A percentile compares a stretch with the other conserved stretches of the same genome.
Conservation (phyloP, 2,113 vertebrate genomes). For the Bothrops jararaca region DNA sequence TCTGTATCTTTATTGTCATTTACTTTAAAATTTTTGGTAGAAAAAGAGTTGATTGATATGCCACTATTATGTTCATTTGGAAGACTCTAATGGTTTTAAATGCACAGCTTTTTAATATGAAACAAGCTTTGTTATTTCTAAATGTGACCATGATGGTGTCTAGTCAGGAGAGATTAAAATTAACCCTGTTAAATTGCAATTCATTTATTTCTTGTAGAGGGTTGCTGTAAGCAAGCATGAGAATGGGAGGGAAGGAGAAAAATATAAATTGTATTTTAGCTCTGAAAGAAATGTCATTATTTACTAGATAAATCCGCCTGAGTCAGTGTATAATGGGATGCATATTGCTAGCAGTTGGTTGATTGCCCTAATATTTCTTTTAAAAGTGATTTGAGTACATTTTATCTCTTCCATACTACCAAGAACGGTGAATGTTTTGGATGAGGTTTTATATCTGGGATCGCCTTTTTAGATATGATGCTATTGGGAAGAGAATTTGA, state of each 20-base stretch:
- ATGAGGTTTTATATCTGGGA: background rate
- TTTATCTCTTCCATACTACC: background rate
- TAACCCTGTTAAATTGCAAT: slow-evolving; percentile 40
- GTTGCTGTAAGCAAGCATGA: background rate
- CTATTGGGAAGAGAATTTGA: background rate
- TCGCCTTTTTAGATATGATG: background rate
- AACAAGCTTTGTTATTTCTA: slow-evolving; percentile 14
- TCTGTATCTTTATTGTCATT: background rate
- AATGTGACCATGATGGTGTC: slow-evolving; percentile 47
- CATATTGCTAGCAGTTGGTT: background rate
- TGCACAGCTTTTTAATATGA: background rate
- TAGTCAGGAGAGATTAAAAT: slow-evolving; percentile 53
- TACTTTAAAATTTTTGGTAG: background rate
- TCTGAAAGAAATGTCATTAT: background rate
- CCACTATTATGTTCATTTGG: background rate
- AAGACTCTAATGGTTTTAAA: background rate
- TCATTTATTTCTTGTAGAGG: background rate
- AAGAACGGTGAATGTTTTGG: too few species aligned
- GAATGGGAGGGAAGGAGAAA: background rate
- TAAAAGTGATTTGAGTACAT: background rate
- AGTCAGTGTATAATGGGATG: background rate
- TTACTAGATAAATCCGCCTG: background rate
- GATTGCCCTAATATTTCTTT: background rate
- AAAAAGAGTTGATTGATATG: background rate
- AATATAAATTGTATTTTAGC: background rate